Evolutionary conservation across 2,797 vertebrate species (phyloP), one percentile per base, ranked within the genome.

Genomic region (Coreius guichenoti): DNA sequence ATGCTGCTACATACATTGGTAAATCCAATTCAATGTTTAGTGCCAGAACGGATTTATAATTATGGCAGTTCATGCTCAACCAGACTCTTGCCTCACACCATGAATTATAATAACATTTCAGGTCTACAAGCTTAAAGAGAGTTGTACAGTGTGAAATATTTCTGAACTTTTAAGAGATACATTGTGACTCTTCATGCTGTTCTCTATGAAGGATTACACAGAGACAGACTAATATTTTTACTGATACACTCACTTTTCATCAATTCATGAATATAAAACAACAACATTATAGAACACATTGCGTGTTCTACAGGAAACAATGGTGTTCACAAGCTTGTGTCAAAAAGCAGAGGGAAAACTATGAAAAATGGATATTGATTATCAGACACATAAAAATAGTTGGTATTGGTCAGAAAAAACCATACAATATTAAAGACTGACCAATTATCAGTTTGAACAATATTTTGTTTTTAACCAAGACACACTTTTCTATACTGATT

Each of bases 161-260:
- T 76, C 12, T 56, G 49, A 76, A 56, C 31, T 58, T 79, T 79
- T 65, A 65, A 79, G 39, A 63, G 56, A 16, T 36, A 45, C 58
- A 19, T 29, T 63, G 31, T 65, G 16, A 31, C 26, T 19, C n/a
- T 79, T 47, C 45, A 13, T 63, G 58, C 19, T 65, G 17, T 21
- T 39, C 14, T 78, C n/a, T 6, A 21, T 21, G 49, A 69, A 9
- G 8, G 8, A 21, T 49, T 47, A 43, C 36, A n/a, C 26, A 39
- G 23, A n/a, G 19, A 31, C 47, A 23, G 17, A n/a, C 8, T n/a
- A 1, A 70, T 51, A 21, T 21, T 74, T 47, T 31, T 31, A 51
- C 47, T 13, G 26, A 36, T 56, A 23, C 5, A 8, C 16, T 63
- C 16, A 36, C 31, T 68, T 68, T 31, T 68, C 65, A 68, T 68